A percentile compares a stretch with the other conserved stretches of the same genome.
Conservation (phyloP, 1,140 invertebrate genomes). For the Drosophila arawakana region DNA sequence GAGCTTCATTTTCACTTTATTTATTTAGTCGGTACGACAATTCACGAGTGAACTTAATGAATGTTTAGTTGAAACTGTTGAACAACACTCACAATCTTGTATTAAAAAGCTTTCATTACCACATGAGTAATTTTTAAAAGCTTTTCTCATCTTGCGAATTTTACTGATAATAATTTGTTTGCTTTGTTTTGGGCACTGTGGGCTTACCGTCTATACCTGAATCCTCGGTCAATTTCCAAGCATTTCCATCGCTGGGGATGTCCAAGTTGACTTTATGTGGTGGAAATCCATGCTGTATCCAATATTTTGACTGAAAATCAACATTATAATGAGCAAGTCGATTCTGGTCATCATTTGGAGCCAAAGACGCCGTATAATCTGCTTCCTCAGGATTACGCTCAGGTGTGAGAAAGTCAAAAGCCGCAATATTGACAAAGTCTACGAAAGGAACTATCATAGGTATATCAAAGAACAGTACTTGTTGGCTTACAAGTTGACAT, state of each 20-base stretch:
- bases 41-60: slow-evolving; percentile 56
- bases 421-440: slow-evolving; percentile 91
- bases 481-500: slow-evolving; percentile 89
- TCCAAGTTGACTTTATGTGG: slow-evolving; percentile 92
- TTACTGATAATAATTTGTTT: not conserved
- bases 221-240: slow-evolving; percentile 91
- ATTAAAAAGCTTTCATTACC: slow-evolving; percentile 21
- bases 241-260: slow-evolving; percentile 92
- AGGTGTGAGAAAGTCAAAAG: slow-evolving; percentile 92
- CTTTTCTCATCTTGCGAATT: slow-evolving; percentile 30
- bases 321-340: slow-evolving; percentile 84
- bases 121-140: slow-evolving; percentile 15
- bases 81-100: slow-evolving; percentile 1
- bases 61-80: slow-evolving; percentile 56
- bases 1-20: slow-evolving; percentile 41
- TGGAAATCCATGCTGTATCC: slow-evolving; percentile 88
- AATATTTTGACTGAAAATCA: slow-evolving; percentile 87
- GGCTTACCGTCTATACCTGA: slow-evolving; percentile 91
- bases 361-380: slow-evolving; percentile 89
- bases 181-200: slow-evolving; percentile 88
- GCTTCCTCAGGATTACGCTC: slow-evolving; percentile 90
- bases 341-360: too few relatives aligned
- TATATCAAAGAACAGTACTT: slow-evolving; percentile 88
- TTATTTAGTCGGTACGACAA: not conserved
- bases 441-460: slow-evolving; percentile 89